Percentiles rank a stretch among this genome's conserved stretches.
These are phyloP conservation scores for Dermochelys coriacea DNA, from an alignment of 2,797 vertebrate genomes.

Conservation along the genomic window DNA sequence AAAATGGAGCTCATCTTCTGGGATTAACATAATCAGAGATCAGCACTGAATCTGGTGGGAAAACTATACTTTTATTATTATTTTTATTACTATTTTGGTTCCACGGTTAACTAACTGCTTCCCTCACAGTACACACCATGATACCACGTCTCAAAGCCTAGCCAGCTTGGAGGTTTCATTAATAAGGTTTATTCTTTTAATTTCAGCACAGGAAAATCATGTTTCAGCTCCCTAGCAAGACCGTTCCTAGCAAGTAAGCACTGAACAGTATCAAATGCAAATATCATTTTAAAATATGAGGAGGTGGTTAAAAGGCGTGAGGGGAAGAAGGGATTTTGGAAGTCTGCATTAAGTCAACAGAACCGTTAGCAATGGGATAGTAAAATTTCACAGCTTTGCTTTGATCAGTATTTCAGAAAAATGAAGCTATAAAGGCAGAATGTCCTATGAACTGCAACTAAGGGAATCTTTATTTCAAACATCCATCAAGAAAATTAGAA, in stretches of 20 bases:
- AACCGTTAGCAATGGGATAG: constrained; percentile 81
- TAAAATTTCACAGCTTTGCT: constrained; percentile 83
- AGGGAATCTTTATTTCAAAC: constrained; percentile 83
- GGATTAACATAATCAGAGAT: constrained; percentile 76
- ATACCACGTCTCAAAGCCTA: constrained; percentile 44
- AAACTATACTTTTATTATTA: not conserved
- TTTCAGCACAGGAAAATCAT: constrained; percentile 68
- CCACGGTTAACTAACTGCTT: constrained; percentile 64
- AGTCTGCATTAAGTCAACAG: constrained; percentile 85
- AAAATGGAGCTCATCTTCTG: constrained; percentile 79
- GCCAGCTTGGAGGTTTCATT: constrained; percentile 18
- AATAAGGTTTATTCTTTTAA: constrained; percentile 74
- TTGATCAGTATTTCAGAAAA: constrained; percentile 85
- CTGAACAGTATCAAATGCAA: constrained; percentile 76
- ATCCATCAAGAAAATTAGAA: constrained; percentile 78
- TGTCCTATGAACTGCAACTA: constrained; percentile 82
- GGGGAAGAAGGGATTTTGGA: constrained; percentile 83
- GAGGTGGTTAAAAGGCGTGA: constrained; percentile 80
- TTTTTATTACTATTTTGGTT: not conserved
- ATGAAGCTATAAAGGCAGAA: constrained; percentile 78
- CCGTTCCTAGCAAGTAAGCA: constrained; percentile 34
- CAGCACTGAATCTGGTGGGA: constrained; percentile 52
- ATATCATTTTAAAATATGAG: constrained; percentile 61
- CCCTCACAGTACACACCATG: constrained; percentile 61
- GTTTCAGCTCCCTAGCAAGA: constrained; percentile 55